phyloP scores from a whole-genome alignment of 2,113 vertebrate genomes.

The Oryzias curvinotus region DNA sequence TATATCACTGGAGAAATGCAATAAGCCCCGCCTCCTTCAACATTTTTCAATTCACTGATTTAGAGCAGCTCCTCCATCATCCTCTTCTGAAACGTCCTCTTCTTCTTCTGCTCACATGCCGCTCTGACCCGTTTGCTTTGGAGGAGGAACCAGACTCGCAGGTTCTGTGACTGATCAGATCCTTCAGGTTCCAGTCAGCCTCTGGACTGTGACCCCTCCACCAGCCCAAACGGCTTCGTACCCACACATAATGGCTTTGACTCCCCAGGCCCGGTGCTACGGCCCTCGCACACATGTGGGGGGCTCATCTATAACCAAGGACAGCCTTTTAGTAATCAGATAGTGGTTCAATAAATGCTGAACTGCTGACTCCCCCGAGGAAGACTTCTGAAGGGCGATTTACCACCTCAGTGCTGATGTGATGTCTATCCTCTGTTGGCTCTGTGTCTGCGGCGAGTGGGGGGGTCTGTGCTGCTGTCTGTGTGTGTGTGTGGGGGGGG shows the following conservation, averaged over 20 bases:
- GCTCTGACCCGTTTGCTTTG: too few species aligned
- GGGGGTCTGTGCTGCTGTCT: not conserved
- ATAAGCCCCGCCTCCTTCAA: too few species aligned
- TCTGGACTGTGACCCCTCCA: constrained; percentile 40
- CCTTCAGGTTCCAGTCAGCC: constrained; percentile 31
- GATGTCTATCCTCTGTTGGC: constrained; percentile 58
- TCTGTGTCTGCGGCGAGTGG: constrained; percentile 38
- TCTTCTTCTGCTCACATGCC: too few species aligned
- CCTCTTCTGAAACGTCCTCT: too few species aligned
- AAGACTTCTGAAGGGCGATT: constrained; percentile 72
- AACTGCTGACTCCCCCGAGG: constrained; percentile 70
- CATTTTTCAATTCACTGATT: too few species aligned
- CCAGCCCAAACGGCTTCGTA: constrained; percentile 54
- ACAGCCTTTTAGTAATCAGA: constrained; percentile 75
- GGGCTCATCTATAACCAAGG: constrained; percentile 67
- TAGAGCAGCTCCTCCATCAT: too few species aligned
- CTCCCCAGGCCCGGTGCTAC: constrained; percentile 32
- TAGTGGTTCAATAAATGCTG: constrained; percentile 69
- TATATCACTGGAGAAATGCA: too few species aligned
- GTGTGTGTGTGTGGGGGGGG: constrained; percentile 21
- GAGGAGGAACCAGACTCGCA: too few species aligned
- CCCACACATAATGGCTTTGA: constrained; percentile 49
- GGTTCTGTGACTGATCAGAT: too few species aligned
- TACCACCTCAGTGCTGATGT: constrained; percentile 71
- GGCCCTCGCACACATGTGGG: constrained; percentile 57